phyloP scores from a whole-genome alignment of 2,888 invertebrate species.

The Perizoma flavofasciatum region DNA sequence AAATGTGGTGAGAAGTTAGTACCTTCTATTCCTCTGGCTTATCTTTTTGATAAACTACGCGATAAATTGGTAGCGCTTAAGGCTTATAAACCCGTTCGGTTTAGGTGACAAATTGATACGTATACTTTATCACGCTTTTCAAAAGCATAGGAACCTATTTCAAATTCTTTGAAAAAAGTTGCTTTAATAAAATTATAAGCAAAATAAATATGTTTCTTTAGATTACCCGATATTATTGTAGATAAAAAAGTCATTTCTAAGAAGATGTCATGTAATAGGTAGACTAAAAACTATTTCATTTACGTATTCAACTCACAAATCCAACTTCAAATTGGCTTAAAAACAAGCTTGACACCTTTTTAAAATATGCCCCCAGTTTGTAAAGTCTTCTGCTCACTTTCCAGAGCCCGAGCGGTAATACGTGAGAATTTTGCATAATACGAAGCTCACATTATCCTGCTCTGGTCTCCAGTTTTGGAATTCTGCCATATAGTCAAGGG shows the following conservation, averaged over 20 bases:
- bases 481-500: conserved; percentile 49
- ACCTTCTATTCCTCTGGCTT: too few species aligned
- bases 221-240: too few species aligned
- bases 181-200: too few species aligned
- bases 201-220: too few species aligned
- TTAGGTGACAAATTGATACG: conserved; percentile 3
- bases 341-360: conserved; percentile 44
- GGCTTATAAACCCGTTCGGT: conserved; percentile 7
- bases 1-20: too few species aligned
- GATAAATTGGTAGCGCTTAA: conserved; percentile 15
- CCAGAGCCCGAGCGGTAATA: conserved; percentile 41
- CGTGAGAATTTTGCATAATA: conserved; percentile 63
- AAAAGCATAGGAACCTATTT: too few species aligned
- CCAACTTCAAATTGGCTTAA: conserved; percentile 29
- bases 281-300: conserved; percentile 3
- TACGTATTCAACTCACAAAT: conserved; percentile 24
- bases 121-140: too few species aligned
- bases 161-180: too few species aligned
- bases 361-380: conserved; percentile 49
- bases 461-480: conserved; percentile 50
- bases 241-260: too few species aligned
- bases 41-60: conserved; percentile 17
- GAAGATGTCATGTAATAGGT: too few species aligned
- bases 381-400: conserved; percentile 41
- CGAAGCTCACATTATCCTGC: conserved; percentile 52